Evolutionary conservation across 64 coral and sea anemone genomes (phyloP).

Genomic region (Platygyra sinensis): DNA sequence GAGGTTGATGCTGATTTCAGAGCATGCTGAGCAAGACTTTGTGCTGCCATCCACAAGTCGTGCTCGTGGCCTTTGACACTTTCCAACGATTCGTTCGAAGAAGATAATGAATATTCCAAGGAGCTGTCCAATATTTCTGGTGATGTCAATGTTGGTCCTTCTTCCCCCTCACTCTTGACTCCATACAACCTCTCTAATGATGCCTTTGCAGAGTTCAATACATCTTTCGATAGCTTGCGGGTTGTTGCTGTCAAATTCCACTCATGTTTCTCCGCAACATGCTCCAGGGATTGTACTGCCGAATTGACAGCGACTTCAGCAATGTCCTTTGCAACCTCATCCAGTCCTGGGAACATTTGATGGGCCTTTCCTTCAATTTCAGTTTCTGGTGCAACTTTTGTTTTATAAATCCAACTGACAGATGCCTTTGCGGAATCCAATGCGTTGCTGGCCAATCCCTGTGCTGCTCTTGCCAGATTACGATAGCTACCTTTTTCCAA

Average conservation of each 20-base stretch:
- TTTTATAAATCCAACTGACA: neutral
- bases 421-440: conserved; percentile 51
- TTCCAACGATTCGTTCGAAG: neutral
- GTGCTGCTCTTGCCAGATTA: conserved; percentile 50
- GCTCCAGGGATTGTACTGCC: conserved; percentile 21
- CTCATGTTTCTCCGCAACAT: conserved; percentile 20
- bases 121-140: neutral
- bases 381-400: neutral
- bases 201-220: conserved; percentile 61
- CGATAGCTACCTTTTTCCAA: conserved; percentile 32
- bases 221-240: conserved; percentile 29
- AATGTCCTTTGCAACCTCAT: conserved; percentile 53
- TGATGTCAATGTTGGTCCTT: conserved; percentile 2
- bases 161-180: conserved; percentile 38
- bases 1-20: conserved; percentile 60
- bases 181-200: conserved; percentile 51
- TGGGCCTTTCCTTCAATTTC: neutral
- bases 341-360: neutral
- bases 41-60: conserved; percentile 45
- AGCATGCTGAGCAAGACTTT: conserved; percentile 59
- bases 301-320: conserved; percentile 17
- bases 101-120: neutral
- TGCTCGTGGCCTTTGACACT: conserved; percentile 11
- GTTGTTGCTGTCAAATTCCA: conserved; percentile 30
- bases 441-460: conserved; percentile 29